Evolutionary conservation across 2,113 vertebrate species (phyloP).

Genomic region (Atherinomorus stipes): DNA sequence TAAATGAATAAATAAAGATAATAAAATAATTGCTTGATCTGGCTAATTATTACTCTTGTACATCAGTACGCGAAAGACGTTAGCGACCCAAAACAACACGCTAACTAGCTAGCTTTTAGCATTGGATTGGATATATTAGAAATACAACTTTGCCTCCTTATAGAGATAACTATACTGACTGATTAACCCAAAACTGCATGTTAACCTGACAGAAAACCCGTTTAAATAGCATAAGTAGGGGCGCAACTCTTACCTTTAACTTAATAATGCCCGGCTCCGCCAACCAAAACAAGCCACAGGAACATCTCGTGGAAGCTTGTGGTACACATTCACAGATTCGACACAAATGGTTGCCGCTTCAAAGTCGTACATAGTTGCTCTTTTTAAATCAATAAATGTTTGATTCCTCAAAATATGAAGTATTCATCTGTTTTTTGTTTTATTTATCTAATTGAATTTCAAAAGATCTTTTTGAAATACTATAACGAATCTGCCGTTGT

Average conservation of each 20-base stretch:
- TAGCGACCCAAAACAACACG: neutral
- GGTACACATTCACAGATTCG: slow-evolving; percentile 46
- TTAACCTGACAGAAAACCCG: rapidly evolving
- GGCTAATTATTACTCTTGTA: too few species aligned
- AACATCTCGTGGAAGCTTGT: neutral
- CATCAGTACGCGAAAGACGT: too few species aligned
- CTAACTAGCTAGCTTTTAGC: slow-evolving; percentile 6
- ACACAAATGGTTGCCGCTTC: neutral
- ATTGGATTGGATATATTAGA: neutral
- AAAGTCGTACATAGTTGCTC: neutral
- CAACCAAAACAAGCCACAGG: slow-evolving; percentile 48
- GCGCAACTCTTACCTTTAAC: slow-evolving; percentile 9
- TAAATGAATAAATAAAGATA: too few species aligned
- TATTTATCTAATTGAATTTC: rapidly evolving
- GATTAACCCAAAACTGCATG: rapidly evolving
- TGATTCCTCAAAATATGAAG: neutral
- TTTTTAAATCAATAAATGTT: neutral
- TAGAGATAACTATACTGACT: neutral
- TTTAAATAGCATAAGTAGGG: too few species aligned
- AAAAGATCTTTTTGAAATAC: too few species aligned
- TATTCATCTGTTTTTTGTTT: neutral
- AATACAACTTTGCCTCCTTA: neutral
- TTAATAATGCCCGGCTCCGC: slow-evolving; percentile 8
- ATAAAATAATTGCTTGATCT: too few species aligned
- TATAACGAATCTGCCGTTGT: slow-evolving; percentile 65